Conservation (phyloP, 2,888 invertebrate genomes). For the Parelbella ahira region DNA sequence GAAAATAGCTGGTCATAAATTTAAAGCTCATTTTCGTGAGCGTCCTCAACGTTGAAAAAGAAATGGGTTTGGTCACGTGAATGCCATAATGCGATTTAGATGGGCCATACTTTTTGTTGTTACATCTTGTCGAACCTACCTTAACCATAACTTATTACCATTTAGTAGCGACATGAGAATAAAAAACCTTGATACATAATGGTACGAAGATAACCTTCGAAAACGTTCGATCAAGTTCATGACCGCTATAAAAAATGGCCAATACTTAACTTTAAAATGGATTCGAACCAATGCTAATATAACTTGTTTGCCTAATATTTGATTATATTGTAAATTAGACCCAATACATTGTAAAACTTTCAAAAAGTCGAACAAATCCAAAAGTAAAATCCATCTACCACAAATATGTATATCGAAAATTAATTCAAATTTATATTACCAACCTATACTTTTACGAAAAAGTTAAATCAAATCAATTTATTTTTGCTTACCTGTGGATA, state of each 20-base stretch:
- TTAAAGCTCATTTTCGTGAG: constrained; percentile 63
- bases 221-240: constrained; percentile 51
- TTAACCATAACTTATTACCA: constrained; percentile 54
- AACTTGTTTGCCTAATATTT: too few relatives aligned
- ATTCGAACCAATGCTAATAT: too few relatives aligned
- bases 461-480: too few relatives aligned
- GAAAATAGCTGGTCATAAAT: constrained; percentile 59
- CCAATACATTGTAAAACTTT: constrained; percentile 10
- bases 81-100: constrained; percentile 61
- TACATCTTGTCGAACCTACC: constrained; percentile 64
- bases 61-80: constrained; percentile 67
- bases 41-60: constrained; percentile 56
- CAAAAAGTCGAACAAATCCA: not conserved
- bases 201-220: constrained; percentile 40
- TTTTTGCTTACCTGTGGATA: constrained; percentile 70
- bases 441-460: too few relatives aligned
- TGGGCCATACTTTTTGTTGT: constrained; percentile 56
- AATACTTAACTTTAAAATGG: constrained; percentile 1
- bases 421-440: too few relatives aligned
- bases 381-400: too few relatives aligned
- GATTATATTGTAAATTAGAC: too few relatives aligned
- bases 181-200: constrained; percentile 48
- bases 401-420: too few relatives aligned
- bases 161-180: constrained; percentile 51
- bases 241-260: constrained; percentile 35